Percentiles rank a stretch among this genome's conserved stretches.
Evolutionary conservation across 2,888 invertebrate genomes (phyloP).

Genomic region (Agriopis aurantiaria): DNA sequence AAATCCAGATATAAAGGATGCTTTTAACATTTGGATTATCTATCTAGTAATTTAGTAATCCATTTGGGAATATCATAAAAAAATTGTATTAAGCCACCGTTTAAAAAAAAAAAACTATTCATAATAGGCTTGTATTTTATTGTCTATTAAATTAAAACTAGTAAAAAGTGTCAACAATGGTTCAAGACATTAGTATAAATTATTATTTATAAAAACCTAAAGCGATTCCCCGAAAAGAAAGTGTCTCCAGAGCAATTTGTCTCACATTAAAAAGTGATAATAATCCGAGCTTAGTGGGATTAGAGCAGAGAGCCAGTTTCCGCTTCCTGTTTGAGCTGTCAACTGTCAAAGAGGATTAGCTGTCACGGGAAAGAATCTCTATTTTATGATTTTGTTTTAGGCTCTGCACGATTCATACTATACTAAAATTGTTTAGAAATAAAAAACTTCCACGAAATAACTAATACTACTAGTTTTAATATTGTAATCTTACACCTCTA

Average conservation of each 20-base stretch:
- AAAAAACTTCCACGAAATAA: too few relatives aligned
- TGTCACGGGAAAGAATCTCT: conserved; percentile 31
- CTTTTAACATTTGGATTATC: neutral
- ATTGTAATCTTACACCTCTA: too few relatives aligned
- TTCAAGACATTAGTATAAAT: too few relatives aligned
- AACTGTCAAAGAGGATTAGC: conserved; percentile 37
- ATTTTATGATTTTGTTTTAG: neutral
- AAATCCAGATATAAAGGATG: neutral
- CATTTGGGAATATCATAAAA: neutral
- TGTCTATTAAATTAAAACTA: too few relatives aligned
- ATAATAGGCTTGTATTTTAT: too few relatives aligned
- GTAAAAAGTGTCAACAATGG: too few relatives aligned
- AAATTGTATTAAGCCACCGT: too few relatives aligned
- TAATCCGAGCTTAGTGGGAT: conserved; percentile 35
- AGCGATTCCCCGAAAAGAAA: neutral
- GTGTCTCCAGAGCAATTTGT: conserved; percentile 22
- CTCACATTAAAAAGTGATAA: conserved; percentile 23
- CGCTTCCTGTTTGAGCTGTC: conserved; percentile 46
- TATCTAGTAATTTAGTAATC: neutral
- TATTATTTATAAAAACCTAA: neutral
- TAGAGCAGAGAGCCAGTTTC: conserved; percentile 42
- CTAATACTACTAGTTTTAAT: neutral
- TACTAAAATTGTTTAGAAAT: neutral
- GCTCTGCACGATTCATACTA: conserved; percentile 3
- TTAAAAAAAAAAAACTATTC: too few relatives aligned